Evolutionary conservation across 2,113 vertebrate species (phyloP).

Genomic region (Xiphorhynchus elegans): DNA sequence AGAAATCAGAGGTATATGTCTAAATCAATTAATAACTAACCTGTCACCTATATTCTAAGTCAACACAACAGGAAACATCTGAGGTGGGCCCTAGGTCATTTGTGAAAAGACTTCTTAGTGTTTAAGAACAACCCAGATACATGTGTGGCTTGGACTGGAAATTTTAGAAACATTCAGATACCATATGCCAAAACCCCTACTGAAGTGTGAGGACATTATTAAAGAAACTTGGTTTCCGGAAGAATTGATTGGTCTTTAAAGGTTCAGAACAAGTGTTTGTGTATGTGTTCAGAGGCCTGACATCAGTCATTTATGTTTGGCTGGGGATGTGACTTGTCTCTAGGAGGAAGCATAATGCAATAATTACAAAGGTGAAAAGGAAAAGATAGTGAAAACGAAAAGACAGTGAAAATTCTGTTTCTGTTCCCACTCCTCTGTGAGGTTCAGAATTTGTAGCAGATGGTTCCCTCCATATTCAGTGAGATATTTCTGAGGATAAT

Average conservation of each 20-base stretch:
- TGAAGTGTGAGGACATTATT: not conserved
- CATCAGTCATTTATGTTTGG: not conserved
- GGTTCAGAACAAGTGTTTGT: not conserved
- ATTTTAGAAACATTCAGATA: not conserved
- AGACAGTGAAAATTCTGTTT: not conserved
- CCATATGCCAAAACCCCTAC: not conserved
- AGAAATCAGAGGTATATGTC: not conserved
- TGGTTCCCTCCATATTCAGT: not conserved
- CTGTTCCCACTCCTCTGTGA: not conserved
- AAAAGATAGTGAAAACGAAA: not conserved
- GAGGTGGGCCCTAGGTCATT: not conserved
- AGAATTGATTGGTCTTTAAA: not conserved
- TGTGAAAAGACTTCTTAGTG: not conserved
- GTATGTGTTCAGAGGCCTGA: not conserved
- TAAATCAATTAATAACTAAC: not conserved
- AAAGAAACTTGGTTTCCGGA: not conserved
- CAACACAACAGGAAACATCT: not conserved
- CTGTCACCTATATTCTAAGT: not conserved
- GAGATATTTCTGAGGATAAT: not conserved
- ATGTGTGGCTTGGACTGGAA: not conserved
- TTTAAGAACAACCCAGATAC: not conserved
- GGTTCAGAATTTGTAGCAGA: not conserved
- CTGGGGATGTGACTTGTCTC: not conserved
- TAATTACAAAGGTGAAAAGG: not conserved
- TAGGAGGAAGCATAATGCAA: not conserved